A percentile compares a stretch with the other conserved stretches of the same genome.
phyloP scores from a whole-genome alignment of 2,113 vertebrate species.

The Centropus unirufus region DNA sequence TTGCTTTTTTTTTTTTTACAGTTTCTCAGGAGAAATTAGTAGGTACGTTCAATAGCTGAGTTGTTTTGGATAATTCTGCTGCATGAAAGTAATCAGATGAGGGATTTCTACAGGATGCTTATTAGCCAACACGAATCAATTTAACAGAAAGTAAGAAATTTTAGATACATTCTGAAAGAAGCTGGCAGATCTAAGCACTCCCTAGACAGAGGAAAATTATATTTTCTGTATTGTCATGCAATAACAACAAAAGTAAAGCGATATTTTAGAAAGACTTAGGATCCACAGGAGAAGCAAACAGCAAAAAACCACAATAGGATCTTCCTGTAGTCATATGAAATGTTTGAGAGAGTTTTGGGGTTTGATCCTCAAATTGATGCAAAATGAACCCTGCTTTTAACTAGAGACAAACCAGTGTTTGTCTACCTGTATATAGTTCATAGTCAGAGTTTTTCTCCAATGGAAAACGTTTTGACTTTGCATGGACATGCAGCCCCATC shows the following conservation, averaged over 20 bases:
- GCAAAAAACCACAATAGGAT: background rate
- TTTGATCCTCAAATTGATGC: background rate
- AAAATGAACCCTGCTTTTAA: background rate
- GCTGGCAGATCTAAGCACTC: background rate
- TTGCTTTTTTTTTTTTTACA: background rate
- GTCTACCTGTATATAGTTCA: background rate
- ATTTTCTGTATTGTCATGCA: background rate
- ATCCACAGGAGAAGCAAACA: background rate
- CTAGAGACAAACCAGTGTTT: background rate
- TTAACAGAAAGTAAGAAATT: background rate
- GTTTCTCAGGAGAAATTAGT: constrained; percentile 42
- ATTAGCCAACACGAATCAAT: background rate
- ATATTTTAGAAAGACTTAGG: background rate
- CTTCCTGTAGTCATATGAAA: background rate
- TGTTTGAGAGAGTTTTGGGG: background rate
- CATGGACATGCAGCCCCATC: background rate
- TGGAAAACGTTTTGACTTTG: background rate
- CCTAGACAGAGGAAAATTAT: background rate
- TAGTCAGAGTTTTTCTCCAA: background rate
- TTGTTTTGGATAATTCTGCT: constrained; percentile 33
- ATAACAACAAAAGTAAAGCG: background rate
- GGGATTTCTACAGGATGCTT: constrained; percentile 5
- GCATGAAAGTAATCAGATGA: background rate
- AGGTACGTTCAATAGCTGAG: background rate
- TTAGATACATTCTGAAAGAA: background rate